Evolutionary conservation across 1,140 invertebrate genomes (phyloP).

Genomic region (Ips typographus): DNA sequence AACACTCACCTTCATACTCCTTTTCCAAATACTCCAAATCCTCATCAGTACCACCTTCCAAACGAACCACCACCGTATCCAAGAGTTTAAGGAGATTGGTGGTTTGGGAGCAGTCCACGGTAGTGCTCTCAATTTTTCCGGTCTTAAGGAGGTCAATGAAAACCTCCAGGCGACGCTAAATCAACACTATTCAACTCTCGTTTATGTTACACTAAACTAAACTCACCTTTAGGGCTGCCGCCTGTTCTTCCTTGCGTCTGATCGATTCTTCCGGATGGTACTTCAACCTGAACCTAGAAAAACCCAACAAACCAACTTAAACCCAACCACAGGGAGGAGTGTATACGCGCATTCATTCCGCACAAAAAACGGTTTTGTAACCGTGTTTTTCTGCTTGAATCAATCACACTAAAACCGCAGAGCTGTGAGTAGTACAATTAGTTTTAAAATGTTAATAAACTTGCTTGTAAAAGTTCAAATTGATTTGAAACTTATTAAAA

Average conservation of each 20-base stretch:
- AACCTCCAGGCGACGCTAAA: slow-evolving; percentile 82
- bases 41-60: slow-evolving; percentile 96
- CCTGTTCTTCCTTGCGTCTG: slow-evolving; percentile 87
- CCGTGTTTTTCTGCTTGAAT: too few relatives aligned
- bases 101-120: slow-evolving; percentile 85
- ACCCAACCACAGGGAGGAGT: not conserved
- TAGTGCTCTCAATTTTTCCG: slow-evolving; percentile 73
- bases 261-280: slow-evolving; percentile 97
- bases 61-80: slow-evolving; percentile 94
- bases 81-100: slow-evolving; percentile 86
- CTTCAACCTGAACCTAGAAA: slow-evolving; percentile 95
- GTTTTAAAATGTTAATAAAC: too few relatives aligned
- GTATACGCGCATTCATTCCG: too few relatives aligned
- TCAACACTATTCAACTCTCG: not conserved
- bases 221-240: slow-evolving; percentile 75
- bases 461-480: too few relatives aligned
- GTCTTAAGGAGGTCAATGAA: slow-evolving; percentile 84
- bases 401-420: too few relatives aligned
- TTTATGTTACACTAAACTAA: not conserved
- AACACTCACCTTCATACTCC: slow-evolving; percentile 48
- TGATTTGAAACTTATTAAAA: too few relatives aligned
- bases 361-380: too few relatives aligned
- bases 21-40: slow-evolving; percentile 83
- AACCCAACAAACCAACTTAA: slow-evolving; percentile 7
- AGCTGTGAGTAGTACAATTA: too few relatives aligned